A percentile compares a stretch with the other conserved stretches of the same genome.
These are phyloP conservation scores for Notocelia uddmanniana DNA, from an alignment of 2,888 invertebrate species.

Conservation along the genomic window DNA sequence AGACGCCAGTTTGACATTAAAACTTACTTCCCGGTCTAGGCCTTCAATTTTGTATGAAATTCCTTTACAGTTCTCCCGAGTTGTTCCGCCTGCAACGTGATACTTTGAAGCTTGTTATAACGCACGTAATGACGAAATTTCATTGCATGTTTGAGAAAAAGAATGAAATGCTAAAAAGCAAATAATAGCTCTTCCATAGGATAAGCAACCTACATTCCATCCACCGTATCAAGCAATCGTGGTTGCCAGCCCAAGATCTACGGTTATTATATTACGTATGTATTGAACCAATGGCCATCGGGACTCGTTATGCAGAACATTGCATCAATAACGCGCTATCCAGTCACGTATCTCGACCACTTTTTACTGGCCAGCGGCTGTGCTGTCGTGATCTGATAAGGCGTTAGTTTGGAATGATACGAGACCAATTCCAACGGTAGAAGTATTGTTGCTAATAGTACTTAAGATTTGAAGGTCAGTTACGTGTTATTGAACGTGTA, in stretches of 20 bases:
- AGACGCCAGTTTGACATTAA: no score
- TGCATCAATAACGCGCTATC: conserved; percentile 49
- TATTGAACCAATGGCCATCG: conserved; percentile 48
- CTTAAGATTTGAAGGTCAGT: conserved; percentile 4
- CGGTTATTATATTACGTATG: conserved; percentile 44
- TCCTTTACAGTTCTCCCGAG: no score
- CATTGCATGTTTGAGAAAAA: no score
- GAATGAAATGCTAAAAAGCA: background rate
- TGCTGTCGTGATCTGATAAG: background rate
- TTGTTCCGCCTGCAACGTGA: no score
- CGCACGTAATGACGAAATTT: no score
- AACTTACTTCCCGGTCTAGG: no score
- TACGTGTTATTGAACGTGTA: background rate
- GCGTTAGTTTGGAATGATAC: conserved; percentile 11
- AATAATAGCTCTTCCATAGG: background rate
- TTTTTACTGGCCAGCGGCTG: conserved; percentile 31
- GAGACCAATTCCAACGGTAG: conserved; percentile 23
- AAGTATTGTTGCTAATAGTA: background rate
- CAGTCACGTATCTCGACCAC: conserved; percentile 45
- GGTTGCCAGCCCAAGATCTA: conserved; percentile 41
- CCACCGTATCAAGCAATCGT: conserved; percentile 3
- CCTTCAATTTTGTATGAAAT: no score
- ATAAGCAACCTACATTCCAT: background rate
- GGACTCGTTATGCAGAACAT: conserved; percentile 49
- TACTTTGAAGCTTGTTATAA: no score